These are phyloP conservation scores for Trachemys scripta DNA, from an alignment of 2,113 vertebrate genomes.

Conservation along the genomic window DNA sequence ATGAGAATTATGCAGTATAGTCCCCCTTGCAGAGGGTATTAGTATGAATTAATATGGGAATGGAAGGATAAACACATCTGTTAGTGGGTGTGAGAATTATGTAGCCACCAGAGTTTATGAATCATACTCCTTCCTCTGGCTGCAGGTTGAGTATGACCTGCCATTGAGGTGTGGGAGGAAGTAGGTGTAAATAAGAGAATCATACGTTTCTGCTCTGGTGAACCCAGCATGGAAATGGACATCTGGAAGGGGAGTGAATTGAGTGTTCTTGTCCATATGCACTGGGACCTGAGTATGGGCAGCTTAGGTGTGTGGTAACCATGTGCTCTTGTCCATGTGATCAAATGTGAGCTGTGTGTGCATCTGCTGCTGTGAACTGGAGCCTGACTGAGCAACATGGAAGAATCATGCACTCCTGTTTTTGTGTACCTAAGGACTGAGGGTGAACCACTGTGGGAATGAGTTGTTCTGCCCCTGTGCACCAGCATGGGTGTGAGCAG, in stretches of 20 bases:
- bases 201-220: neutral
- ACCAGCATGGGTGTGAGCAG: neutral
- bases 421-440: neutral
- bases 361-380: neutral
- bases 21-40: neutral
- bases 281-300: neutral
- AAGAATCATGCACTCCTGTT: neutral
- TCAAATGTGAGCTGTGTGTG: neutral
- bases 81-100: neutral
- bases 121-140: neutral
- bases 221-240: neutral
- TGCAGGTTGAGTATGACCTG: neutral
- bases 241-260: neutral
- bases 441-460: neutral
- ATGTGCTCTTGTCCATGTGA: neutral
- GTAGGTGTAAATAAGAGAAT: neutral
- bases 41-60: neutral
- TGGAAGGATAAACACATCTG: neutral
- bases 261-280: neutral
- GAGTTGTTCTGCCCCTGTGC: neutral
- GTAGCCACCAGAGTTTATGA: neutral
- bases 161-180: neutral
- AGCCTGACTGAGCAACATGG: neutral
- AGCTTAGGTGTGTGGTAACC: neutral
- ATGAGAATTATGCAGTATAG: neutral